These are phyloP conservation scores for Malurus elegans DNA, from an alignment of 2,113 vertebrate genomes.

Conservation along the genomic window DNA sequence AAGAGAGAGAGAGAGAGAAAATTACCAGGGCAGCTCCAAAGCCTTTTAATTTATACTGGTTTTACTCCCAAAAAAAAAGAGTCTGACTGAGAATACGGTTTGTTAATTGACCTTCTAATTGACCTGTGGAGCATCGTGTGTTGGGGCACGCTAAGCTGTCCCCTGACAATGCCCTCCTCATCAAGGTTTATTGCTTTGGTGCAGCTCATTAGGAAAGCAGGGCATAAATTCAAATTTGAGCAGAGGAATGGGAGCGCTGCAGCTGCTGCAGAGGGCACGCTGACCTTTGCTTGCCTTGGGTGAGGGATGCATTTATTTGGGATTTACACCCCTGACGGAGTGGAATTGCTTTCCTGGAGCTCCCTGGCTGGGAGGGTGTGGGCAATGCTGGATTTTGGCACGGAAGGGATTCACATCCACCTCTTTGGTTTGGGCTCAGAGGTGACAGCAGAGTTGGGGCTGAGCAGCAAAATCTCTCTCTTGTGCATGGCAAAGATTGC, in stretches of 20 bases:
- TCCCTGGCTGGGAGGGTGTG: not conserved
- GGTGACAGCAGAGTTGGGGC: not conserved
- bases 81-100: not conserved
- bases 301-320: not conserved
- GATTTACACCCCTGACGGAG: not conserved
- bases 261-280: not conserved
- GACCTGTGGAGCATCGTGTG: not conserved
- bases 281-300: not conserved
- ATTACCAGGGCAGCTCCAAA: no score
- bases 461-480: not conserved
- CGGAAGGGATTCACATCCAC: not conserved
- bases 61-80: not conserved
- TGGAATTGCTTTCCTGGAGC: not conserved
- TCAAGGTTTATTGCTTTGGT: not conserved
- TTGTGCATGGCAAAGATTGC: not conserved
- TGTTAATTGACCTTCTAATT: slow-evolving; percentile 25
- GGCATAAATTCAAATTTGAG: not conserved
- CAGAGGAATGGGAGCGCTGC: not conserved
- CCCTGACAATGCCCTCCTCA: not conserved
- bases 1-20: no score
- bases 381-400: not conserved
- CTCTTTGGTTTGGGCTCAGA: not conserved
- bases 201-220: slow-evolving; percentile 5
- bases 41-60: no score
- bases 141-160: not conserved